These are phyloP conservation scores for Cepphus grylle DNA, from an alignment of 2,113 vertebrate genomes.

Conservation along the genomic window DNA sequence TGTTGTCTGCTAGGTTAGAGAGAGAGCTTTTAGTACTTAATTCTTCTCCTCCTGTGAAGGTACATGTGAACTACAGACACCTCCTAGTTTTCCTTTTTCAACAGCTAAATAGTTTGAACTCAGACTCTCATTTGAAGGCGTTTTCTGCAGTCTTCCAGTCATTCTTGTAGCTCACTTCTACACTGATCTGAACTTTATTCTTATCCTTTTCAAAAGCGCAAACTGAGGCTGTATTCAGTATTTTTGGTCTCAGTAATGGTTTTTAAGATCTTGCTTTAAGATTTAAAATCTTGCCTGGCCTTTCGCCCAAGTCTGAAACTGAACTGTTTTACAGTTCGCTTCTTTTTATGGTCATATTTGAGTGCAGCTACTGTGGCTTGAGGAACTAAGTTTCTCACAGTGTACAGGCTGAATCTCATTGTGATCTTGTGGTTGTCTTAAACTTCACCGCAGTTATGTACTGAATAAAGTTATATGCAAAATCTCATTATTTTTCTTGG, in stretches of 20 bases:
- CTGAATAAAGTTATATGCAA: rapidly evolving
- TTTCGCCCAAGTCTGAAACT: not conserved
- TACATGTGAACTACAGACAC: not conserved
- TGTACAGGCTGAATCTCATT: not conserved
- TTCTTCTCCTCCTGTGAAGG: rapidly evolving
- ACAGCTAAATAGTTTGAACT: not conserved
- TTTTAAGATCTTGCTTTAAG: not conserved
- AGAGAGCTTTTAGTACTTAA: not conserved
- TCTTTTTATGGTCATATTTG: constrained; percentile 22
- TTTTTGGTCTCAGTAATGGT: not conserved
- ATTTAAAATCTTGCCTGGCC: not conserved
- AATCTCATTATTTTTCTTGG: not conserved
- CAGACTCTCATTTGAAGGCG: not conserved
- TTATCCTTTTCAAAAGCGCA: not conserved
- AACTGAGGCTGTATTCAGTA: not conserved
- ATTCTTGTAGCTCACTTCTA: not conserved
- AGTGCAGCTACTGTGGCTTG: not conserved
- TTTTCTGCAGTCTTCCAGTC: not conserved
- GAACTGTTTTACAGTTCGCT: not conserved
- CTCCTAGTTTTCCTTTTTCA: not conserved
- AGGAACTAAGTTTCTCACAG: not conserved
- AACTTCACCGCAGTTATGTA: not conserved
- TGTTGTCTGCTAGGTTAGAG: not conserved
- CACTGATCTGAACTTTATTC: not conserved
- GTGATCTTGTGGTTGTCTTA: not conserved